These are phyloP conservation scores for Tetraodon nigroviridis DNA, from an alignment of 2,113 vertebrate species.

Conservation along the genomic window DNA sequence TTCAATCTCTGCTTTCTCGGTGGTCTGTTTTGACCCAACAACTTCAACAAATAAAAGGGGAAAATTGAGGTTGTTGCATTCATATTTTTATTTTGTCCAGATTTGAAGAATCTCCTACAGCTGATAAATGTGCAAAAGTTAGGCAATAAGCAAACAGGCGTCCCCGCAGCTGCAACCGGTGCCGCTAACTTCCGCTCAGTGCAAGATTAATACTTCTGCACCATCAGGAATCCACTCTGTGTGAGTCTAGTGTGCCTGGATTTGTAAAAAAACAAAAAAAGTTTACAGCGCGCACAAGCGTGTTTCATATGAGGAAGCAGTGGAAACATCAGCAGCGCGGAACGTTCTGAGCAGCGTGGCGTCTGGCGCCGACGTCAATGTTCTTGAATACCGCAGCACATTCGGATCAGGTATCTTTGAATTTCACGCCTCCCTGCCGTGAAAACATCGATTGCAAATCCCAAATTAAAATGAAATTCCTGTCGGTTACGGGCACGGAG, in stretches of 20 bases:
- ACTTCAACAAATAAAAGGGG: too few relatives aligned
- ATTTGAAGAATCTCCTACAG: conserved; percentile 18
- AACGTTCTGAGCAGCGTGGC: conserved; percentile 26
- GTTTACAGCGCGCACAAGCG: conserved; percentile 3
- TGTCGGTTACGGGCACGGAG: conserved; percentile 28
- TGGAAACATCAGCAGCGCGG: conserved; percentile 23
- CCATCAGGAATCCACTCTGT: too few relatives aligned
- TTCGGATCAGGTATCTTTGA: conserved; percentile 42
- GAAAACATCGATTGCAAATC: conserved; percentile 48
- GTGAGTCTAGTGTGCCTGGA: too few relatives aligned
- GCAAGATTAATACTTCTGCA: too few relatives aligned
- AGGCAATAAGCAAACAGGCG: too few relatives aligned
- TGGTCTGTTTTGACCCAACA: too few relatives aligned
- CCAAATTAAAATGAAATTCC: conserved; percentile 46
- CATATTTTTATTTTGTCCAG: not conserved
- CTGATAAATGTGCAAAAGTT: too few relatives aligned
- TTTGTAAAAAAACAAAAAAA: too few relatives aligned
- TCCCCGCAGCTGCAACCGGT: too few relatives aligned
- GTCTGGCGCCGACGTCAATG: conserved; percentile 36
- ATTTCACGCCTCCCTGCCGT: conserved; percentile 36
- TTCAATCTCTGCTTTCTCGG: too few relatives aligned
- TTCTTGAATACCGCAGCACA: conserved; percentile 46
- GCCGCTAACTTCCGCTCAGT: too few relatives aligned
- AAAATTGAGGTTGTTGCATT: too few relatives aligned
- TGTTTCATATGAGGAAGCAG: conserved; percentile 14